Percentiles rank a stretch among this genome's conserved stretches.
Conservation (phyloP, 1,140 invertebrate genomes). For the Drosophila sproati region DNA sequence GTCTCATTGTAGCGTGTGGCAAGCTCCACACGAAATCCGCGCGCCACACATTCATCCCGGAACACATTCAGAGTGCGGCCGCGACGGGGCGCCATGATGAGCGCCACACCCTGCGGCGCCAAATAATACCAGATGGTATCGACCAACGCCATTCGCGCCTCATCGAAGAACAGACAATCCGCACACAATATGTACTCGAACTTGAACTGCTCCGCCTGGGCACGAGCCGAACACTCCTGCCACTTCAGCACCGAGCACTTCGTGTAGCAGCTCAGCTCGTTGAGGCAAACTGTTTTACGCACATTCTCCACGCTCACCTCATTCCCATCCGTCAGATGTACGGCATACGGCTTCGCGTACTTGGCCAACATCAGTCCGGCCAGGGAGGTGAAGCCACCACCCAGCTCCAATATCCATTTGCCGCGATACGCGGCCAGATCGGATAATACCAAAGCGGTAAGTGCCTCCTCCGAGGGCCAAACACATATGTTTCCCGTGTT, state of each 20-base stretch:
- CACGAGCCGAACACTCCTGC: conserved; percentile 73
- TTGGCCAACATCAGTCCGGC: conserved; percentile 91
- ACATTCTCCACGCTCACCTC: conserved; percentile 91
- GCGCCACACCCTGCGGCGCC: conserved; percentile 87
- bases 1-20: conserved; percentile 87
- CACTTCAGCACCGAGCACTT: conserved; percentile 86
- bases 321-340: conserved; percentile 92
- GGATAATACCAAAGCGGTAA: conserved; percentile 90
- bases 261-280: conserved; percentile 86
- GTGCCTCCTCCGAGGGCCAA: conserved; percentile 95
- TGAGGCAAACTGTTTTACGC: conserved; percentile 87
- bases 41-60: conserved; percentile 86
- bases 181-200: conserved; percentile 91
- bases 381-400: conserved; percentile 94
- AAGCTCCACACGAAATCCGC: conserved; percentile 87
- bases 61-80: conserved; percentile 90
- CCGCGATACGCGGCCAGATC: conserved; percentile 88
- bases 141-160: conserved; percentile 89
- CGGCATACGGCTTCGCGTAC: conserved; percentile 86
- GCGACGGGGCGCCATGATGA: conserved; percentile 91
- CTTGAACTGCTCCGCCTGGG: conserved; percentile 59
- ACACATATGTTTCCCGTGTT: conserved; percentile 96
- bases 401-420: conserved; percentile 91
- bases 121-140: conserved; percentile 89
- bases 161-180: conserved; percentile 94